These are phyloP conservation scores for Eremophila alpestris DNA, from an alignment of 2,797 vertebrate genomes.

Conservation along the genomic window DNA sequence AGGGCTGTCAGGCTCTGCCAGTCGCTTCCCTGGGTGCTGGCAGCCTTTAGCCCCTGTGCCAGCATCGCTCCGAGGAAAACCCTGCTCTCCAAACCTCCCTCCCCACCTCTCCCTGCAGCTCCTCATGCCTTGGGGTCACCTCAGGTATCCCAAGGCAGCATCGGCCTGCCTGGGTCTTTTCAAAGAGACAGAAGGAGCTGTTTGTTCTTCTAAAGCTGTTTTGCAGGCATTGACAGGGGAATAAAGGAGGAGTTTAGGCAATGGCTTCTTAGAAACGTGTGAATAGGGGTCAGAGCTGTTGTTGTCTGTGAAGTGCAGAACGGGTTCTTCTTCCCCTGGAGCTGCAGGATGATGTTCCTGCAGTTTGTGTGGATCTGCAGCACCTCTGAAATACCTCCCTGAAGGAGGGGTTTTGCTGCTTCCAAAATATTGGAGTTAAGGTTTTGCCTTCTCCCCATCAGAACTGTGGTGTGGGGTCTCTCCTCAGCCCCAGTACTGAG, in stretches of 20 bases:
- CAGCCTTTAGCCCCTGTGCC: background rate
- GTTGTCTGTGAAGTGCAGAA: background rate
- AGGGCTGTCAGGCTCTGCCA: conserved; percentile 16
- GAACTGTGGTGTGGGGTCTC: background rate
- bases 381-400: background rate
- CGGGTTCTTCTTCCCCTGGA: rapidly evolving
- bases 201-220: background rate
- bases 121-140: background rate
- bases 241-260: background rate
- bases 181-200: background rate
- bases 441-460: background rate
- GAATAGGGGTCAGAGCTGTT: background rate
- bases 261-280: background rate
- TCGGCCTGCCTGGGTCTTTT: background rate
- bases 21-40: conserved; percentile 27
- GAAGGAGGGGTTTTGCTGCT: background rate
- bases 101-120: background rate
- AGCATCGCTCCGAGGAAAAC: rapidly evolving
- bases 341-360: background rate
- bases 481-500: background rate
- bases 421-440: background rate
- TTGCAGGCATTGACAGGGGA: background rate
- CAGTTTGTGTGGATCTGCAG: background rate
- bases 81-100: background rate
- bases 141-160: background rate